Evolutionary conservation across 2,797 vertebrate genomes (phyloP).

Genomic region (Phoebastria nigripes): DNA sequence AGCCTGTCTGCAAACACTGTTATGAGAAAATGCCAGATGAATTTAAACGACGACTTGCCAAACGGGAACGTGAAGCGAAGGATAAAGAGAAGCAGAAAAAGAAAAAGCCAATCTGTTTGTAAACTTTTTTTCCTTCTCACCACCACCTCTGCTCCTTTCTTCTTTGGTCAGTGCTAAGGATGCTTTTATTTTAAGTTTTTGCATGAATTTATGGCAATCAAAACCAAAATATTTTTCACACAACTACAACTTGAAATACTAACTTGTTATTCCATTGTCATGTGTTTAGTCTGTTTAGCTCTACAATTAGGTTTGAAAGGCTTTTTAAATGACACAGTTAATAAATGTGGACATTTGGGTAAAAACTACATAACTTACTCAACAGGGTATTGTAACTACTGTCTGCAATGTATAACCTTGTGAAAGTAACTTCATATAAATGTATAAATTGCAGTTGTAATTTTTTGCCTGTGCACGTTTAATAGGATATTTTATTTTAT

Average conservation of each 20-base stretch:
- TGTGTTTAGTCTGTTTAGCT: neutral
- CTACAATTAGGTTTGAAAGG: neutral
- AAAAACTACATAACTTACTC: neutral
- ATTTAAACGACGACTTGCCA: slow-evolving; percentile 91
- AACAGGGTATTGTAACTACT: neutral
- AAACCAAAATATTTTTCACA: neutral
- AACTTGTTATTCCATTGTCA: neutral
- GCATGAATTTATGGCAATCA: slow-evolving; percentile 10
- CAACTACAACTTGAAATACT: neutral
- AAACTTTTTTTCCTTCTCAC: slow-evolving; percentile 74
- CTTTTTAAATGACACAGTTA: neutral
- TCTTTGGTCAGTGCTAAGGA: slow-evolving; percentile 84
- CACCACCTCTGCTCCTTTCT: slow-evolving; percentile 62
- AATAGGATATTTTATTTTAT: neutral
- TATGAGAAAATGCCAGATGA: slow-evolving; percentile 95
- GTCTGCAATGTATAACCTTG: neutral
- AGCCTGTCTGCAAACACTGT: slow-evolving; percentile 98
- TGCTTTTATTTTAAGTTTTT: slow-evolving; percentile 5
- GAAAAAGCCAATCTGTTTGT: slow-evolving; percentile 93
- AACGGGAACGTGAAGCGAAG: slow-evolving; percentile 88
- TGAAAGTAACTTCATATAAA: neutral
- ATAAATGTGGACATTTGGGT: neutral
- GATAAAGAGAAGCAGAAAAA: slow-evolving; percentile 90
- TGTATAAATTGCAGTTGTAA: neutral
- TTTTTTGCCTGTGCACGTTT: neutral